Evolutionary conservation across 2,113 vertebrate genomes (phyloP), one percentile per base, ranked within the genome.

Genomic region (Ptilorrhoa leucosticta): DNA sequence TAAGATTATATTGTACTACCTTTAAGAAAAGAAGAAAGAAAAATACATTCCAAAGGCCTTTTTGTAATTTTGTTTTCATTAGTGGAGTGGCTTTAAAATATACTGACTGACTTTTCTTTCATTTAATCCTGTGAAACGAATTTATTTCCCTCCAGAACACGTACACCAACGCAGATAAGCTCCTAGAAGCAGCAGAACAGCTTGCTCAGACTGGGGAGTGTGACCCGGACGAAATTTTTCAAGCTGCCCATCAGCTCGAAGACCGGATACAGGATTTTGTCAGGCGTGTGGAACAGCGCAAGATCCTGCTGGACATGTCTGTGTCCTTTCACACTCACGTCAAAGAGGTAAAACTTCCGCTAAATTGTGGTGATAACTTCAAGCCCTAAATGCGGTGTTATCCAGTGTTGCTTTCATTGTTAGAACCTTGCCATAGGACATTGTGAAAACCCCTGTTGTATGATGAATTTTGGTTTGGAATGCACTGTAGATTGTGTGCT

Each of bases 201-300:
- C 97, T 99, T 54, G 99, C 99, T 14, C 99, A 99, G 97, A 99
- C 99, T 0, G 99, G 99, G 17, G 99, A 99, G 90, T 99, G 99
- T 89, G 99, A 99, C 97, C 99, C 99, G 0, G 99, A 99, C 95
- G 99, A 99, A 97, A 99, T 99, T 57, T 99, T 99, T 95, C 99
- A 99, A 97, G 99, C 99, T 15, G 99, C 99, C 58, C 99, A 99
- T 97, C 99, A 99, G 96, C 98, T 99, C 0, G 99, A 99, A 90
- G 99, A 99, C 96, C 98, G 99, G 71, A 99, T 99, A 91, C 99
- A 99, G 97, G 99, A 99, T 96, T 99, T 99, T 84, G 99, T 99
- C 42, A 97, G 99, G n/a, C 98, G 99, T 1, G 99, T 99, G 6
- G 99, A 99, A 93, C 99, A 99, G n/a, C 98, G 99, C 24, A 99